A percentile compares a stretch with the other conserved stretches of the same genome.
These are phyloP conservation scores for Drosophila parvula DNA, from an alignment of 1,140 invertebrate genomes.

Conservation along the genomic window DNA sequence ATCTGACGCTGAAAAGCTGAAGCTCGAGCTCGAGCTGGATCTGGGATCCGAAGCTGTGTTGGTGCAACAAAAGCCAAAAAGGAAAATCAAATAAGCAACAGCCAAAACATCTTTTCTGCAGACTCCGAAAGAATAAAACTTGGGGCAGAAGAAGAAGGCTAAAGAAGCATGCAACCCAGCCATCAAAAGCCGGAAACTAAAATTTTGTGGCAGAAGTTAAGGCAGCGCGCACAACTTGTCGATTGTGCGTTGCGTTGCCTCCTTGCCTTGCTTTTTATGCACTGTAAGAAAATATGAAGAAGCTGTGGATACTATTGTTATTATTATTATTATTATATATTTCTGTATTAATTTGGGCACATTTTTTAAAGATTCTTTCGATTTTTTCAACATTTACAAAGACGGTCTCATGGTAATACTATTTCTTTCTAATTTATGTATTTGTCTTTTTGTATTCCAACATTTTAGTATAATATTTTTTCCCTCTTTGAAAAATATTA, in stretches of 20 bases:
- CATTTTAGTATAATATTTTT: neutral
- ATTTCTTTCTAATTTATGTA: no score
- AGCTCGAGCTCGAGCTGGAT: neutral
- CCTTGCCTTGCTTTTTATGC: neutral
- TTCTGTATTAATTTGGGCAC: no score
- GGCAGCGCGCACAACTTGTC: constrained; percentile 76
- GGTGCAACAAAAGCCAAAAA: constrained; percentile 66
- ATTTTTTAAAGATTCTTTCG: no score
- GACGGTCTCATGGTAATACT: no score
- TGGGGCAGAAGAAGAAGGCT: constrained; percentile 27
- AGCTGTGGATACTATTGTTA: neutral
- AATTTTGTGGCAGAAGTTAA: constrained; percentile 77
- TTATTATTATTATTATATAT: no score
- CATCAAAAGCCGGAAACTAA: constrained; percentile 81
- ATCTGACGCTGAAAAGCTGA: neutral
- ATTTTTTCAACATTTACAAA: no score
- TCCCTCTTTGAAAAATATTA: neutral
- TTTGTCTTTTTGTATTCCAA: neutral
- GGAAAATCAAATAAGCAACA: constrained; percentile 77
- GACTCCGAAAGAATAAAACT: constrained; percentile 48
- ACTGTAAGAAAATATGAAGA: neutral
- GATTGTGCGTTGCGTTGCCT: constrained; percentile 63
- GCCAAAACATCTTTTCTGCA: constrained; percentile 65
- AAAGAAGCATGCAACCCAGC: constrained; percentile 51
- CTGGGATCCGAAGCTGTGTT: constrained; percentile 16